A percentile compares a stretch with the other conserved stretches of the same genome.
These are phyloP conservation scores for Myathropa florea DNA, from an alignment of 2,888 invertebrate species.

Conservation along the genomic window DNA sequence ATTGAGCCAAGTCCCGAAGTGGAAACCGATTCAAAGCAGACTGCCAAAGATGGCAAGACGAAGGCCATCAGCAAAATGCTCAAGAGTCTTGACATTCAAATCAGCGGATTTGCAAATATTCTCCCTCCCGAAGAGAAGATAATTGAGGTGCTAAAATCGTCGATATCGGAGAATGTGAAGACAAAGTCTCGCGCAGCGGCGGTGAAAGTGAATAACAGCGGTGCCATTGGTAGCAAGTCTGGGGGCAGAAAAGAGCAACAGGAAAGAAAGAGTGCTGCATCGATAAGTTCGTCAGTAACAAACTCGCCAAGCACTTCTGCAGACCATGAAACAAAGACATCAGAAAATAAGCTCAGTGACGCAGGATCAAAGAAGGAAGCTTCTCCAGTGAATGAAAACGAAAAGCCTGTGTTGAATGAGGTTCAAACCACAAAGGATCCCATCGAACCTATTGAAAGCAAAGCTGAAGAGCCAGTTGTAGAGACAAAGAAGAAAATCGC, in stretches of 20 bases:
- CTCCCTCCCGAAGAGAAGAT: constrained; percentile 78
- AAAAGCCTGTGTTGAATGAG: neutral
- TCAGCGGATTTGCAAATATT: constrained; percentile 79
- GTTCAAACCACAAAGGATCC: neutral
- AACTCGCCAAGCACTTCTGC: constrained; percentile 36
- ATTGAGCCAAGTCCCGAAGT: constrained; percentile 21
- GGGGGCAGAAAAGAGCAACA: constrained; percentile 17
- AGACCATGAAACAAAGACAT: constrained; percentile 3
- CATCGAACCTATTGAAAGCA: constrained; percentile 1
- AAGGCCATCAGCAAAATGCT: constrained; percentile 80
- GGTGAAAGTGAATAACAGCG: constrained; percentile 76
- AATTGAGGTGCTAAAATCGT: constrained; percentile 78
- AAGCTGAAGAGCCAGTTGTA: constrained; percentile 39
- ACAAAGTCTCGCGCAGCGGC: constrained; percentile 80
- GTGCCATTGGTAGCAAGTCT: constrained; percentile 9
- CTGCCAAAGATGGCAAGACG: constrained; percentile 78
- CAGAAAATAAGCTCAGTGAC: neutral
- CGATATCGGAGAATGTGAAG: constrained; percentile 81
- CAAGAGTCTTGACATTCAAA: constrained; percentile 80
- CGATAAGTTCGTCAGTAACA: constrained; percentile 7
- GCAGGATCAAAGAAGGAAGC: constrained; percentile 11
- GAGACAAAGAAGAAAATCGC: constrained; percentile 70
- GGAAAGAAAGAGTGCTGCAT: constrained; percentile 28
- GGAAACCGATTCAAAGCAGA: constrained; percentile 72
- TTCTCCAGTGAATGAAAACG: neutral